Conservation (phyloP, 2,113 vertebrate genomes). For the Ancistrus triradiatus region DNA sequence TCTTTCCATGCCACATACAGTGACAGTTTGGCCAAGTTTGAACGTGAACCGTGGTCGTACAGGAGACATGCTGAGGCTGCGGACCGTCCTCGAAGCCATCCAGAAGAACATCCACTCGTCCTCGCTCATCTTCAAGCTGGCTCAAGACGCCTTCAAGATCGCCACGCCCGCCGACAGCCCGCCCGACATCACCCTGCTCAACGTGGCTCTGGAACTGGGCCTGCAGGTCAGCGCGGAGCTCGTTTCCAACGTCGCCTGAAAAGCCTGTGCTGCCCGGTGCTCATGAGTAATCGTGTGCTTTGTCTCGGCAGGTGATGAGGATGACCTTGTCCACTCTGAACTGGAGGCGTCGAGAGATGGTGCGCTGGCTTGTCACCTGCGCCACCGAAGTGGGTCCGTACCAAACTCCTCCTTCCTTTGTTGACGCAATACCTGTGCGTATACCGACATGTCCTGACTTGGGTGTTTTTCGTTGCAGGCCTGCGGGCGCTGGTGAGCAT, state of each 20-base stretch:
- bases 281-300: not conserved
- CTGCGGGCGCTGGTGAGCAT: slow-evolving; percentile 93
- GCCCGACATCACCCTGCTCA: slow-evolving; percentile 90
- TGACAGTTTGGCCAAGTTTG: not conserved
- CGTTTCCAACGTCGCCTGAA: not conserved
- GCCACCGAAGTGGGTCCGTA: slow-evolving; percentile 97
- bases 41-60: not conserved
- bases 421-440: no score
- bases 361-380: slow-evolving; percentile 96
- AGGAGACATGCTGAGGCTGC: slow-evolving; percentile 92
- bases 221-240: slow-evolving; percentile 82
- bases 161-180: slow-evolving; percentile 90
- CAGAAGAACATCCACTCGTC: slow-evolving; percentile 99
- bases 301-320: slow-evolving; percentile 83
- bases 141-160: slow-evolving; percentile 97
- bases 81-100: slow-evolving; percentile 93
- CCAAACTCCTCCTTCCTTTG: not conserved
- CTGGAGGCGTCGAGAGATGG: slow-evolving; percentile 97
- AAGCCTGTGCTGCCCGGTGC: not conserved
- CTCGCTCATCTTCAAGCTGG: slow-evolving; percentile 96
- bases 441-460: no score
- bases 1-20: no score
- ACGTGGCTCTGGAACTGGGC: slow-evolving; percentile 91
- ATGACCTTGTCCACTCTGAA: slow-evolving; percentile 98
- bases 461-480: slow-evolving; percentile 56